Evolutionary conservation across 2,888 invertebrate species (phyloP), one percentile per base, ranked within the genome.

Genomic region (Dorcus parallelipipedus): DNA sequence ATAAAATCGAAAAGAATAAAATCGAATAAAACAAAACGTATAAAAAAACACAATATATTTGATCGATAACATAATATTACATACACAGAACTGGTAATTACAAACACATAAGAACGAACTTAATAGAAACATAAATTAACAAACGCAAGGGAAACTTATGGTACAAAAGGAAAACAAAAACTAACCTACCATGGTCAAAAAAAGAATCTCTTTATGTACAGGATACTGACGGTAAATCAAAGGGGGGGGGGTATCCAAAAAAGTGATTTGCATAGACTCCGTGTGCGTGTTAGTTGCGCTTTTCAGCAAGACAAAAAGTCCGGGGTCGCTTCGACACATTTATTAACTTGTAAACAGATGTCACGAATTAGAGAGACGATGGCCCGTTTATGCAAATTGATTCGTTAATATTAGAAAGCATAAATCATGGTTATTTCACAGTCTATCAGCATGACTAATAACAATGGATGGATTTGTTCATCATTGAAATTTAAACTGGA

Each of bases 281-380:
- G 55, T 49, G 54, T 49, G 54, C 51, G 58, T 39, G 57, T 69
- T 69, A 65, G 69, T 64, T 69, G 66, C 67, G 68, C 69, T 68
- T 69, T 68, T 69, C 63, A 66, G 50, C 64, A 56, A 57, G 54
- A 42, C 43, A 43, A 42, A 49, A 23, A 26, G 26, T 38, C n/a
- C 9, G 26, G 52, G 10, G 52, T 14, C 54, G 10, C 10, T 59
- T 54, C 38, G 54, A 45, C 51, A 47, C 54, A 65, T 65, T 63
- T 56, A 68, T 69, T 64, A 67, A 59, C 61, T 53, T 62, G 64
- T 63, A 66, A 68, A 68, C 69, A 66, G 67, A 67, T 65, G 67
- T 67, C 55, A 55, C 51, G 53, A 65, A 63, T 66, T 64, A 64
- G 54, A 51, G 59, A 52, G 58, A 50, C 64, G 59, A 14, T 14